Base-by-base conservation (phyloP, 2,888 invertebrate genomes). In the Deilephila elpenor region DNA sequence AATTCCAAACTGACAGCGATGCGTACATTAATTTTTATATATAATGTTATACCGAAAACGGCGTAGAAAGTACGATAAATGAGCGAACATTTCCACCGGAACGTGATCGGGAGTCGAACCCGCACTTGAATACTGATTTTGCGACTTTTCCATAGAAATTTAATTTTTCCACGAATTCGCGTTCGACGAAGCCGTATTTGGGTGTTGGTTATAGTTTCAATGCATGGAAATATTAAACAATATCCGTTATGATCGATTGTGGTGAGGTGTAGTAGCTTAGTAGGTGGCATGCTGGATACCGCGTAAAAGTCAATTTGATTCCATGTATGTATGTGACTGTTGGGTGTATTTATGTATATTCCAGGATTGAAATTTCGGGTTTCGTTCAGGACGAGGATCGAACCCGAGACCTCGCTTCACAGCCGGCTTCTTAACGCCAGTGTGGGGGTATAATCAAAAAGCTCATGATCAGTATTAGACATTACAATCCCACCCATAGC, bases 1-100 rank as follows among this genome's bases (percentile, higher is more conserved):
- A 71, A 67, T 64, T 59, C 72, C 34, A 32, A 59, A 64, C 34
- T 74, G 73, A 62, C 72, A 70, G 44, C 20, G 71, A 1, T 37
- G 56, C 56, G 3, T 25, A 59, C 44, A 85, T 82, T 75, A 78
- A 83, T 83, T 86, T 89, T 88, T 84, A 80, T 78, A 78, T 83
- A 83, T 85, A 87, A 87, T 83, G 79, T 83, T 87, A 82, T 78
- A 82, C 87, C 91, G 77, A 89, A 92, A 91, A 88, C 80, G 90
- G 90, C 78, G 82, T 89, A 91, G 93, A 93, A 94, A 94, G 93
- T 88, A 85, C 88, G 88, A 88, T 90, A 91, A 86, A 85, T 84
- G 84, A 86, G 85, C 85, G 86, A 86, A 89, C 88, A 91, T 93
- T 91, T 91, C 90, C 87, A 88, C 87, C 77, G 81, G 83, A 82